phyloP scores from a whole-genome alignment of 2,113 vertebrate species.

The Halichoerus grypus region DNA sequence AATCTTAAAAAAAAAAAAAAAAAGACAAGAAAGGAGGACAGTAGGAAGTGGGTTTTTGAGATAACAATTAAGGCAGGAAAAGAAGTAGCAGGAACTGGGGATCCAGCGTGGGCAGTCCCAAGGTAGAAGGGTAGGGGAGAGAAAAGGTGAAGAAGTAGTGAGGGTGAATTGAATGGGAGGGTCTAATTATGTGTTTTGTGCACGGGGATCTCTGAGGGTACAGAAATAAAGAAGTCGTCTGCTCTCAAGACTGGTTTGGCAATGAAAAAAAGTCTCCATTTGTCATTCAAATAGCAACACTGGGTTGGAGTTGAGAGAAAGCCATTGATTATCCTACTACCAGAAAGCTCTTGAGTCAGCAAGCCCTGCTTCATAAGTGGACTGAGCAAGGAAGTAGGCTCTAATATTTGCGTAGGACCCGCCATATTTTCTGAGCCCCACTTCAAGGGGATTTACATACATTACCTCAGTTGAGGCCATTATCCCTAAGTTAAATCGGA shows the following conservation, averaged over 20 bases:
- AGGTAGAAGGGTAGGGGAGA: neutral
- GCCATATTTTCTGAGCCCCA: slow-evolving; percentile 21
- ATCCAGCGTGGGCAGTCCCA: neutral
- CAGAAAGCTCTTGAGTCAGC: neutral
- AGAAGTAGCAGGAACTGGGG: neutral
- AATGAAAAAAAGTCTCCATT: neutral
- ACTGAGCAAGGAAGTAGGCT: neutral
- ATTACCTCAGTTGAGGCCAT: neutral
- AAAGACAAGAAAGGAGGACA: neutral
- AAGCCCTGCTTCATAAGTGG: neutral
- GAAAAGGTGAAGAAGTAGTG: neutral
- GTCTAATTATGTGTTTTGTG: neutral
- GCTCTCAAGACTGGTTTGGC: neutral
- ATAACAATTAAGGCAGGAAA: neutral
- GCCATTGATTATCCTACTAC: neutral
- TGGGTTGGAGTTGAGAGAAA: neutral
- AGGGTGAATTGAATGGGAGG: neutral
- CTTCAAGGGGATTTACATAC: neutral
- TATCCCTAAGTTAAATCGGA: neutral
- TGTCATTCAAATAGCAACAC: neutral
- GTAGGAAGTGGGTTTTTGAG: neutral
- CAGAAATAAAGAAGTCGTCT: neutral
- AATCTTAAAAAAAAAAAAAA: no score
- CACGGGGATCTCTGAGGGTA: neutral
- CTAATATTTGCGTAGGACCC: neutral